Conservation (phyloP, 2,888 invertebrate genomes). For the Heliconius ismenius region DNA sequence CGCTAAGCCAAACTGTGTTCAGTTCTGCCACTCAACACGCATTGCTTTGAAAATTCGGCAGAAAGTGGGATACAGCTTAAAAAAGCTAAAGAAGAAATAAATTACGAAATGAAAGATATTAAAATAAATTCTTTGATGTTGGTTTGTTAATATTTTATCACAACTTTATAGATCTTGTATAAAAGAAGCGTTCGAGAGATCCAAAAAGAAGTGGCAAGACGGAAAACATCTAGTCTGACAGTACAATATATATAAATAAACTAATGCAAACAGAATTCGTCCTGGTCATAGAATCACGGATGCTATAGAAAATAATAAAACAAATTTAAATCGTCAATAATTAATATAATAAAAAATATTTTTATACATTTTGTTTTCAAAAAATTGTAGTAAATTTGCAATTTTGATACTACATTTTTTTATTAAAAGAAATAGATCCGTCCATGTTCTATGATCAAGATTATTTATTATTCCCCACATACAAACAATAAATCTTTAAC, state of each 20-base stretch:
- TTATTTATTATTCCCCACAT: neutral
- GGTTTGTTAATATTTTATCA: neutral
- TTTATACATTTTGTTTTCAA: neutral
- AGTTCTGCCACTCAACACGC: no score
- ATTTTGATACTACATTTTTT: conserved; percentile 4
- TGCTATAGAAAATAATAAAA: neutral
- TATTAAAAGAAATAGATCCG: neutral
- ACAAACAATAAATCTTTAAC: neutral
- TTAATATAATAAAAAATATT: neutral
- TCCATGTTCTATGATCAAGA: conserved; percentile 9
- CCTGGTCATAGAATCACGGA: conserved; percentile 1
- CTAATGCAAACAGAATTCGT: neutral
- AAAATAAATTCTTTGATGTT: no score
- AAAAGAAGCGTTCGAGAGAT: conserved; percentile 88
- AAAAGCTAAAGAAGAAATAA: no score
- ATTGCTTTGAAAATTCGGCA: no score
- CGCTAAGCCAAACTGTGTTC: no score
- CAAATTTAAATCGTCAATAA: neutral
- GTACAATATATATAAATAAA: neutral
- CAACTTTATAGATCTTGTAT: conserved; percentile 84
- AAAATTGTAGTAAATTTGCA: neutral
- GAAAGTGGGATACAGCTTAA: no score
- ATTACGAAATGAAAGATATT: no score
- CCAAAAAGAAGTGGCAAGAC: conserved; percentile 80
- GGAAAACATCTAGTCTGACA: conserved; percentile 69